These are phyloP conservation scores for Heliconius ismenius DNA, from an alignment of 2,888 invertebrate genomes.

Conservation along the genomic window DNA sequence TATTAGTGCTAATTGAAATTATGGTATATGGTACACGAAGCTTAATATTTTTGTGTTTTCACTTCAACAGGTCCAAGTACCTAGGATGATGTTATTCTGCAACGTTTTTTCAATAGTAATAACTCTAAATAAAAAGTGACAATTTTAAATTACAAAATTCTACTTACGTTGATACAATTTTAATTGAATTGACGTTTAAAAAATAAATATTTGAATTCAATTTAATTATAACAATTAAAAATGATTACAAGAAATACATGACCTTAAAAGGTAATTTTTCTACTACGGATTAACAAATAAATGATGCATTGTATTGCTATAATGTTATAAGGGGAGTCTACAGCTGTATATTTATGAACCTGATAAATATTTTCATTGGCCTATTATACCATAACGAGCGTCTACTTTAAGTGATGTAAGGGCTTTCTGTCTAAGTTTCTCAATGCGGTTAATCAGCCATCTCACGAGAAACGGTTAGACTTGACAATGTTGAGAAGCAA, in stretches of 20 bases:
- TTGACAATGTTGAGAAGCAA: constrained; percentile 75
- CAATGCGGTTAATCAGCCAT: constrained; percentile 47
- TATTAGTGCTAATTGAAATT: neutral
- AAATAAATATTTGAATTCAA: neutral
- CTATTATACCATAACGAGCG: constrained; percentile 4
- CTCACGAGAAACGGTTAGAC: constrained; percentile 56
- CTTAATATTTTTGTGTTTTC: neutral
- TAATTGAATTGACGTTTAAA: neutral
- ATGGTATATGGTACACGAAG: neutral
- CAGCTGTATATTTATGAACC: constrained; percentile 7
- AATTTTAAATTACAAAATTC: neutral
- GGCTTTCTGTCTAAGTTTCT: constrained; percentile 24
- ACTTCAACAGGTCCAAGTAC: neutral
- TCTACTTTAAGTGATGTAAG: constrained; percentile 13
- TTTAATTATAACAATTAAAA: neutral
- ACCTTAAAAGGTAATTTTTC: constrained; percentile 17
- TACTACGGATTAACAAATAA: constrained; percentile 1
- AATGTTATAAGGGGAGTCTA: constrained; percentile 4
- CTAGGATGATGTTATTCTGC: neutral
- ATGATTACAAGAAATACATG: constrained; percentile 3
- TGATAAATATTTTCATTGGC: constrained; percentile 22
- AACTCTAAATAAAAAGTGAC: neutral
- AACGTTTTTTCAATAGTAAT: neutral
- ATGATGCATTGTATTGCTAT: constrained; percentile 15
- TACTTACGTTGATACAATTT: neutral